Evolutionary conservation across 2,888 invertebrate species (phyloP).

Genomic region (Oscheius sp.): DNA sequence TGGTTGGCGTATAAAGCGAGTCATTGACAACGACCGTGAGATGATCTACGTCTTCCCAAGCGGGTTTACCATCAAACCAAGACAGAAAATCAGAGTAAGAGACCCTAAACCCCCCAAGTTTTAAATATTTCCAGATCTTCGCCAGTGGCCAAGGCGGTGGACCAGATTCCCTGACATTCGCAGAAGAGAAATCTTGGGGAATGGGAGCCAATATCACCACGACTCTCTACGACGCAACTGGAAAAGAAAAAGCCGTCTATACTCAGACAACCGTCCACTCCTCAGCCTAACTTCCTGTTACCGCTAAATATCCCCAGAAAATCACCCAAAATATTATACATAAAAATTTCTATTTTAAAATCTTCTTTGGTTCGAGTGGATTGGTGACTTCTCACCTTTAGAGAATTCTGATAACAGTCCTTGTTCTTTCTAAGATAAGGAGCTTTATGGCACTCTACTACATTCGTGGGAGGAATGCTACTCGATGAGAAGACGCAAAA

Average conservation of each 20-base stretch:
- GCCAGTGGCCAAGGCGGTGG: slow-evolving; percentile 68
- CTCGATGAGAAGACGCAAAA: too few relatives aligned
- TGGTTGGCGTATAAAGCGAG: slow-evolving; percentile 24
- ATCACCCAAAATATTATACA: too few relatives aligned
- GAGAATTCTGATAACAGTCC: too few relatives aligned
- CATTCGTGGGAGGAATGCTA: too few relatives aligned
- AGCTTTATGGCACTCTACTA: too few relatives aligned
- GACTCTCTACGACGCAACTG: slow-evolving; percentile 17
- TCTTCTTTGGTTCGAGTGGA: too few relatives aligned
- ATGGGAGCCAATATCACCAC: slow-evolving; percentile 66
- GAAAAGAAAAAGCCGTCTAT: slow-evolving; percentile 35
- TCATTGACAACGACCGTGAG: slow-evolving; percentile 19
- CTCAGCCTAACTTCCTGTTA: too few relatives aligned
- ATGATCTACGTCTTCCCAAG: slow-evolving; percentile 23
- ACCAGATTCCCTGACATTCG: slow-evolving; percentile 63
- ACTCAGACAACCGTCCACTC: slow-evolving; percentile 34
- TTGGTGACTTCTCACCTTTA: too few relatives aligned
- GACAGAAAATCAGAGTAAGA: slow-evolving; percentile 15
- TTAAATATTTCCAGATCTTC: slow-evolving; percentile 74
- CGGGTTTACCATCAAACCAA: slow-evolving; percentile 8
- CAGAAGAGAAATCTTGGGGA: slow-evolving; percentile 73
- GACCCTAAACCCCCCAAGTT: too few relatives aligned
- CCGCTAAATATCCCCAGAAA: too few relatives aligned
- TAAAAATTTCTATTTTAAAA: too few relatives aligned
- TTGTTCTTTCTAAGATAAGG: too few relatives aligned